These are phyloP conservation scores for Melieria picta DNA, from an alignment of 2,888 invertebrate genomes.

Conservation along the genomic window DNA sequence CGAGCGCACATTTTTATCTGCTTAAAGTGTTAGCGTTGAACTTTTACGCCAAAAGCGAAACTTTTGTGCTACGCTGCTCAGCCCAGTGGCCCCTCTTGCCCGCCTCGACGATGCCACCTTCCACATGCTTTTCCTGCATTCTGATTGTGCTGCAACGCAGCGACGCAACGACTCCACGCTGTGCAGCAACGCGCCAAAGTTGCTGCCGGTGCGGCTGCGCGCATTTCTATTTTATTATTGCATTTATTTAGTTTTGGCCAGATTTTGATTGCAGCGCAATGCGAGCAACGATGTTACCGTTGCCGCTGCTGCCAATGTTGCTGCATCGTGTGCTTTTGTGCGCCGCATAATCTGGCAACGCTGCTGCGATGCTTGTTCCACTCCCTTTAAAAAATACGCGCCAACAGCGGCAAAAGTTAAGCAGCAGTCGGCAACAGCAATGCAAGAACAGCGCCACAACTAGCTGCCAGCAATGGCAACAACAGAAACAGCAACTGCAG, in stretches of 20 bases:
- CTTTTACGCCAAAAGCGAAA: slow-evolving; percentile 21
- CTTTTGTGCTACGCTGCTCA: slow-evolving; percentile 21
- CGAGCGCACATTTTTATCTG: slow-evolving; percentile 38
- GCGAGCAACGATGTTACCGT: too few species aligned
- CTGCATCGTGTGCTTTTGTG: background rate
- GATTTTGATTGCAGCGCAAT: slow-evolving; percentile 23
- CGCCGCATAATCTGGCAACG: slow-evolving; percentile 2
- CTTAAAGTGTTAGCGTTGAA: slow-evolving; percentile 40
- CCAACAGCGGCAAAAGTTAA: slow-evolving; percentile 8
- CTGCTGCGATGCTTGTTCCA: background rate
- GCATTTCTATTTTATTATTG: slow-evolving; percentile 23
- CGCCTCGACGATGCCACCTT: too few species aligned
- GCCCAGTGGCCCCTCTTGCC: too few species aligned
- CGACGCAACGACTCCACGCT: background rate
- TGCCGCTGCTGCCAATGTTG: too few species aligned
- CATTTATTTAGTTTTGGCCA: slow-evolving; percentile 24
- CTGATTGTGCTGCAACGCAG: too few species aligned
- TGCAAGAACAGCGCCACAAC: too few species aligned
- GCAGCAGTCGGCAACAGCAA: background rate
- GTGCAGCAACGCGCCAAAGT: background rate
- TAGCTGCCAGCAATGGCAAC: too few species aligned
- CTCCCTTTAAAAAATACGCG: slow-evolving; percentile 8
- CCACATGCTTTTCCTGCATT: too few species aligned
- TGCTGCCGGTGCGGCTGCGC: slow-evolving; percentile 11
- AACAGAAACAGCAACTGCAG: too few species aligned